Base-by-base conservation (phyloP, 2,113 vertebrate genomes). In the Alethe diademata region DNA sequence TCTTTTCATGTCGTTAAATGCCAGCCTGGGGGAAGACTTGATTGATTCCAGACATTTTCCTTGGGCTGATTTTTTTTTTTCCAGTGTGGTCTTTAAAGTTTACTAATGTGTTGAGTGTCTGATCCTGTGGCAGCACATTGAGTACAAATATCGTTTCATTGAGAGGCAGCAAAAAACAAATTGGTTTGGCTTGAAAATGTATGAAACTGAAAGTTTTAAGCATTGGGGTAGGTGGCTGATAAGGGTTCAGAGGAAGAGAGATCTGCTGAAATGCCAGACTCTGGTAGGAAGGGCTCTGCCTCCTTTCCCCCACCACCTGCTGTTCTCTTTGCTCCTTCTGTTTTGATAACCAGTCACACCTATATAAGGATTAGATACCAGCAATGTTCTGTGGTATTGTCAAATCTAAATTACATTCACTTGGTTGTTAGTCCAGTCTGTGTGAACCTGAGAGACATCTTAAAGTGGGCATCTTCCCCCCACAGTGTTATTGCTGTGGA, bases 231-330 rank as follows among this genome's bases (percentile, higher is more conserved):
- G 56, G 14, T 73, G n/a, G 2, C 6, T 93, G 28, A 2, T 61
- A 14, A 35, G 12, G 5, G 23, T 47, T 64, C n/a, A 26, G 20
- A 50, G 53, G 20, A 12, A 51, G 36, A 29, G 26, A 29, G 33
- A 53, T 19, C 6, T 67, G 33, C 58, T 93, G 81, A 66, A 75
- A 28, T 35, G 10, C 47, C 9, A 45, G 48, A 9, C 38, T 66
- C 22, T 13, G 10, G 13, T 22, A 16, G 56, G 31, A 56, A 64
- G 33, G 47, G 22, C 43, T 75, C 13, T 1, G 1, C 23, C 4
- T 42, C 17, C 26, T 76, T 67, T 7, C 2, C 2, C 1, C 19
- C 3, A 7, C 3, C 4, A 5, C 2, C 17, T 85, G 20, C 29
- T 92, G 42, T 38, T 76, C 13, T 22, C 14, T 2, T 48, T 70